phyloP scores from a whole-genome alignment of 2,888 invertebrate genomes.

The Temnothorax rugatulus region DNA sequence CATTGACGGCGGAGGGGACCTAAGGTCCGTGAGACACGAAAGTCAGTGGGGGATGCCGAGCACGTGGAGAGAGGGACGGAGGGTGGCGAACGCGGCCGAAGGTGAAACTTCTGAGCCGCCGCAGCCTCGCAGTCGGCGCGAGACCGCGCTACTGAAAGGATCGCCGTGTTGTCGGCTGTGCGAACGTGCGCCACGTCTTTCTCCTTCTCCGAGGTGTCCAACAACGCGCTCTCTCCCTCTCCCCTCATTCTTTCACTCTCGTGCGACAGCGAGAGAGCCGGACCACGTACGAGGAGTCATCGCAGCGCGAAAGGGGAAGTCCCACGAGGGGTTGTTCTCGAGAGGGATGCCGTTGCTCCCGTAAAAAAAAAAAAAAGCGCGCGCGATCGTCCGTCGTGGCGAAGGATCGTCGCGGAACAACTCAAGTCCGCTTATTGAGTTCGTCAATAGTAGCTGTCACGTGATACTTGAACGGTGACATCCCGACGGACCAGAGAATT shows the following conservation, averaged over 20 bases:
- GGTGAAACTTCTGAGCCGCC: constrained; percentile 75
- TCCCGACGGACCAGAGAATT: constrained; percentile 69
- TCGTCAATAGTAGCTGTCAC: constrained; percentile 37
- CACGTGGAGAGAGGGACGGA: constrained; percentile 76
- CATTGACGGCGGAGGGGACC: constrained; percentile 60
- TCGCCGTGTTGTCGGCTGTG: constrained; percentile 72
- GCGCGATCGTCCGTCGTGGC: constrained; percentile 56
- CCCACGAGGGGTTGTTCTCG: not conserved
- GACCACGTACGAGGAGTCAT: constrained; percentile 44
- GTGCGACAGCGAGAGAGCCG: constrained; percentile 39
- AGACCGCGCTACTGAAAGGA: constrained; percentile 85
- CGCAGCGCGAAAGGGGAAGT: constrained; percentile 33
- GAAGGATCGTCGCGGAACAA: constrained; percentile 36
- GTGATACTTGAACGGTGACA: constrained; percentile 55
- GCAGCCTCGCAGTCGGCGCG: constrained; percentile 84
- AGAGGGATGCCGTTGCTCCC: not conserved
- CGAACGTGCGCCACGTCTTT: constrained; percentile 66
- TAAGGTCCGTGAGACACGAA: constrained; percentile 73
- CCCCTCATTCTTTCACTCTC: constrained; percentile 32
- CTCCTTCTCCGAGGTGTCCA: constrained; percentile 15
- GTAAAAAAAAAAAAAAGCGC: constrained; percentile 2
- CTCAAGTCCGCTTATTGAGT: constrained; percentile 24
- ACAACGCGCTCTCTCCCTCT: constrained; percentile 31
- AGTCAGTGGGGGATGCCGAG: constrained; percentile 68
- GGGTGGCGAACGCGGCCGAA: constrained; percentile 81